phyloP scores from a whole-genome alignment of 2,797 vertebrate species.

The Trachops cirrhosus region DNA sequence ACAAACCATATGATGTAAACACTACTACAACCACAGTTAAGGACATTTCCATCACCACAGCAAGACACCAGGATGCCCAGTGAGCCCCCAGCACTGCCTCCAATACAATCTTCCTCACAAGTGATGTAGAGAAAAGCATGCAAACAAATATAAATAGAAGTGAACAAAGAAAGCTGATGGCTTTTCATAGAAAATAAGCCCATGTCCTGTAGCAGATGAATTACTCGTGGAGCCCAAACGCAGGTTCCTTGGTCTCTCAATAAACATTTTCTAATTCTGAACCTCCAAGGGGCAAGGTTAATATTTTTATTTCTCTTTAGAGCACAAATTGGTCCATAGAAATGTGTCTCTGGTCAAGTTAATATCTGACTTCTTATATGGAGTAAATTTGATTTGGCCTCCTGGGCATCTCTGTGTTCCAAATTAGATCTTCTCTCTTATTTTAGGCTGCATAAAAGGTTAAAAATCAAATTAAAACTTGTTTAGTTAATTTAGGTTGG shows the following conservation, averaged over 20 bases:
- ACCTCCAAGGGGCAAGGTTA: background rate
- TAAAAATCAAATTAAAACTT: conserved; percentile 75
- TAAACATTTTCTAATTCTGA: conserved; percentile 8
- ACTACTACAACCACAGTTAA: background rate
- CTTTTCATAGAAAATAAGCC: background rate
- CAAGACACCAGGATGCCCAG: background rate
- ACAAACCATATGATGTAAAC: background rate
- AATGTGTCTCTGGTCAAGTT: conserved; percentile 52
- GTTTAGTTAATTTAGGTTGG: conserved; percentile 75
- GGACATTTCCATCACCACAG: background rate
- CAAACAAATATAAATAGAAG: background rate
- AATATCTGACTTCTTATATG: conserved; percentile 44
- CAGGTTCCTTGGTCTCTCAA: background rate
- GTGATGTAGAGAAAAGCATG: background rate
- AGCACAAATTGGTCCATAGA: conserved; percentile 15
- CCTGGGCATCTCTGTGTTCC: conserved; percentile 37
- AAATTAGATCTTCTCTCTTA: conserved; percentile 69
- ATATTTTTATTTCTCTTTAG: conserved; percentile 29
- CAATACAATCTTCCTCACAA: background rate
- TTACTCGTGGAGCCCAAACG: background rate
- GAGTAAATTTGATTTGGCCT: conserved; percentile 48
- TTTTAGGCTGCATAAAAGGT: conserved; percentile 75
- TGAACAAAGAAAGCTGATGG: background rate
- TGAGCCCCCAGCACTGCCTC: background rate
- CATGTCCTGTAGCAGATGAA: background rate